Evolutionary conservation across 2,797 vertebrate species (phyloP).

Genomic region (Protonibea diacanthus): DNA sequence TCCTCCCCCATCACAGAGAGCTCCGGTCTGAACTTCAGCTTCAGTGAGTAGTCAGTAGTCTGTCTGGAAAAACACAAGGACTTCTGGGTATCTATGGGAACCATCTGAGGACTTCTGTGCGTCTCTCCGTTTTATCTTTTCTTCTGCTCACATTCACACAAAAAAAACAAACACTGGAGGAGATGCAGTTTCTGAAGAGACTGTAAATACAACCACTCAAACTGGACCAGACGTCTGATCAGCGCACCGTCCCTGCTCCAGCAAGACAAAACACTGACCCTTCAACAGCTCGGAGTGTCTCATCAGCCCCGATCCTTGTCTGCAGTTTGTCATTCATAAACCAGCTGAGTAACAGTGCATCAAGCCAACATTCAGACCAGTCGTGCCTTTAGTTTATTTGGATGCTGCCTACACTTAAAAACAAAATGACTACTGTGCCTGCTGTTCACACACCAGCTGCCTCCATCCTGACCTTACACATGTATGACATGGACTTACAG

Average conservation of each 20-base stretch:
- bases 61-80: conserved; percentile 9
- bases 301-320: not conserved
- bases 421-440: conserved; percentile 24
- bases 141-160: conserved; percentile 24
- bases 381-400: conserved; percentile 39
- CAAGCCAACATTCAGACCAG: conserved; percentile 19
- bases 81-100: conserved; percentile 24
- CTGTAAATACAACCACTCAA: not conserved
- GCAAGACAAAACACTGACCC: not conserved
- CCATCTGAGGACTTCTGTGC: not conserved
- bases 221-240: not conserved
- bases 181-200: conserved; percentile 16
- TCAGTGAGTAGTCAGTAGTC: conserved; percentile 76
- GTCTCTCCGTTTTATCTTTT: not conserved
- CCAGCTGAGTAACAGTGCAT: conserved; percentile 5
- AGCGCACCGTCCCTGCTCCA: not conserved
- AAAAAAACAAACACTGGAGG: conserved; percentile 2
- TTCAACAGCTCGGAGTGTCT: not conserved
- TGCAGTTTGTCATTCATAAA: conserved; percentile 4
- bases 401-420: conserved; percentile 6
- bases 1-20: conserved; percentile 89
- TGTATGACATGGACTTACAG: not conserved
- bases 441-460: conserved; percentile 26
- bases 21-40: conserved; percentile 86
- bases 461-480: conserved; percentile 4